phyloP scores from a whole-genome alignment of 2,797 vertebrate genomes.

The Poliocrania exsul region DNA sequence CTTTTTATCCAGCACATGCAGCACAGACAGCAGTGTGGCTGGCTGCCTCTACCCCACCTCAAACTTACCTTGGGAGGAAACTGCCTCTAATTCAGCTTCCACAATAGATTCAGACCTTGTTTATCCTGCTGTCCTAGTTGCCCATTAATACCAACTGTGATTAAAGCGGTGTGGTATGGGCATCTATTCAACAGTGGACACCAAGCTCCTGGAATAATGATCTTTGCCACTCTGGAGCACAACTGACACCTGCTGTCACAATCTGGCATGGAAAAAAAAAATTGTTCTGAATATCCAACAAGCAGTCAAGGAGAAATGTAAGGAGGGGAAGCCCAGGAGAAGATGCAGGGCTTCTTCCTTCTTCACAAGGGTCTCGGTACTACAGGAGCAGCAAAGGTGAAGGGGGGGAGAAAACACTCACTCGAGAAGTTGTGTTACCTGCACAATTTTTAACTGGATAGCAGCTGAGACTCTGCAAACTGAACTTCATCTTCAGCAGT shows the following conservation, averaged over 20 bases:
- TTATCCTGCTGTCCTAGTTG: not conserved
- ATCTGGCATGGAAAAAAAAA: not conserved
- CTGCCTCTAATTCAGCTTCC: not conserved
- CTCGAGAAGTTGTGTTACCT: not conserved
- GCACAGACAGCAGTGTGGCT: not conserved
- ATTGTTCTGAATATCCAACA: not conserved
- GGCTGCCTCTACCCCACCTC: not conserved
- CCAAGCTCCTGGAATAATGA: constrained; percentile 1
- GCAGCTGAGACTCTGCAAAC: not conserved
- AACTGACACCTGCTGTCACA: constrained; percentile 47
- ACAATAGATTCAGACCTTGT: not conserved
- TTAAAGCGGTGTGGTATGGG: not conserved
- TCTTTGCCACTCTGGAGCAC: not conserved
- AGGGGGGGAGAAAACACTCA: not conserved
- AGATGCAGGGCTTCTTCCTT: not conserved
- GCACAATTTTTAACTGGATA: not conserved
- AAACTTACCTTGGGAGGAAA: not conserved
- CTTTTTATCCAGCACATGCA: not conserved
- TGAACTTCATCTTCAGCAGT: not conserved
- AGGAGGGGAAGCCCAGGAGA: not conserved
- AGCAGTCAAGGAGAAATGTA: not conserved
- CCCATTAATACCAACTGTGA: constrained; percentile 17
- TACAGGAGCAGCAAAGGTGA: not conserved
- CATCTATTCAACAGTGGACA: not conserved
- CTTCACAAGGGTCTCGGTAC: not conserved